These are phyloP conservation scores for Egretta garzetta DNA, from an alignment of 2,113 vertebrate genomes.

Conservation along the genomic window DNA sequence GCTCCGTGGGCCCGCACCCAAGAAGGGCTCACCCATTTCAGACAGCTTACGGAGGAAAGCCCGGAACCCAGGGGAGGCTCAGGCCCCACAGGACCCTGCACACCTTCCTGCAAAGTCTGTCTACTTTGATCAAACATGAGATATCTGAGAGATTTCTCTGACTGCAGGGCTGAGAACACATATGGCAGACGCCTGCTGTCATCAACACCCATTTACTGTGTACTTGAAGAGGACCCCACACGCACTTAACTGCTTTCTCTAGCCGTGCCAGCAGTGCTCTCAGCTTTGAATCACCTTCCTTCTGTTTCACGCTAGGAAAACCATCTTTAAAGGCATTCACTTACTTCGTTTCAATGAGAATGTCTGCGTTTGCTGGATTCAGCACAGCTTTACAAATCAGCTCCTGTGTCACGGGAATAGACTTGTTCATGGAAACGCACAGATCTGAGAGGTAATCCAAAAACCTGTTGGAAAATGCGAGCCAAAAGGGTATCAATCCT, in stretches of 20 bases:
- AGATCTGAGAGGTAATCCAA: constrained; percentile 97
- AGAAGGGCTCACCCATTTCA: not conserved
- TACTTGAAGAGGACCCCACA: not conserved
- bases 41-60: not conserved
- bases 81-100: not conserved
- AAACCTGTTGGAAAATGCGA: constrained; percentile 78
- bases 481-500: constrained; percentile 27
- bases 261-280: not conserved
- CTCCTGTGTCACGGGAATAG: constrained; percentile 98
- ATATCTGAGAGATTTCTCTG: not conserved
- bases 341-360: constrained; percentile 98
- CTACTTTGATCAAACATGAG: not conserved
- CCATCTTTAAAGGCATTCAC: not conserved
- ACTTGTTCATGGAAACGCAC: constrained; percentile 98
- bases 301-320: not conserved
- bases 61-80: not conserved
- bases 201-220: not conserved
- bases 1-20: not conserved
- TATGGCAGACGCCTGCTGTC: not conserved
- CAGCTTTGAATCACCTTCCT: not conserved
- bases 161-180: not conserved
- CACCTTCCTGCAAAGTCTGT: not conserved
- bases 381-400: constrained; percentile 96
- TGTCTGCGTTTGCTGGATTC: constrained; percentile 92
- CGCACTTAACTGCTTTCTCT: not conserved